A percentile compares a stretch with the other conserved stretches of the same genome.
Evolutionary conservation across 2,113 vertebrate genomes (phyloP).

Genomic region (Sceloporus tristichus): DNA sequence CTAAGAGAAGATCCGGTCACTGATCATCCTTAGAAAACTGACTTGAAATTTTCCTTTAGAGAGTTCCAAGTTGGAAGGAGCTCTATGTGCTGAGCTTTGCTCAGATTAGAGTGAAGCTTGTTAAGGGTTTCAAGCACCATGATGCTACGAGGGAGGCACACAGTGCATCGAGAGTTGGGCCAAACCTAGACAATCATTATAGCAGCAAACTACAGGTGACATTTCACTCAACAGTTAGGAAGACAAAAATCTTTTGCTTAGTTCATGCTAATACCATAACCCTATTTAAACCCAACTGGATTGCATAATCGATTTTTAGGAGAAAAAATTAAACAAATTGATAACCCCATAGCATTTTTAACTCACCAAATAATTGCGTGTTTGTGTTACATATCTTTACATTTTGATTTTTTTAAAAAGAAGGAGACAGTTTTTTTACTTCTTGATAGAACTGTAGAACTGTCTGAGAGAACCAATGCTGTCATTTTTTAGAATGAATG

Average conservation of each 20-base stretch:
- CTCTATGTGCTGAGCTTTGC: conserved; percentile 53
- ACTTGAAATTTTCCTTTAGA: conserved; percentile 52
- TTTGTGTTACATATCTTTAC: no score
- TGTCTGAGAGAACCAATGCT: no score
- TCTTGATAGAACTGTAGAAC: no score
- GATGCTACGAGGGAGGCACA: conserved; percentile 50
- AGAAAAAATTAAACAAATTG: not conserved
- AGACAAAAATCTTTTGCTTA: not conserved
- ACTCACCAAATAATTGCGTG: no score
- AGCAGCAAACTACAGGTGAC: conserved; percentile 43
- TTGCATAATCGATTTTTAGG: not conserved
- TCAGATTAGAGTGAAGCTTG: conserved; percentile 59
- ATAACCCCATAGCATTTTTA: not conserved
- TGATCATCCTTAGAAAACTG: conserved; percentile 55
- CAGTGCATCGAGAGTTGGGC: conserved; percentile 24
- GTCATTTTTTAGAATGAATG: no score
- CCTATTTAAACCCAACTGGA: not conserved
- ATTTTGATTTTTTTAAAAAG: no score
- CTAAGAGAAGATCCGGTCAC: conserved; percentile 67
- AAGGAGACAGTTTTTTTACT: no score
- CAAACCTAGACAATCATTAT: conserved; percentile 9
- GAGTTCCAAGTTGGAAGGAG: conserved; percentile 60
- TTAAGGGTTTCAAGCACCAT: conserved; percentile 62
- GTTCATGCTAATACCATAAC: not conserved
- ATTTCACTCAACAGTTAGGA: conserved; percentile 35